phyloP scores from a whole-genome alignment of 2,113 vertebrate genomes.

The Seriola dumerili region DNA sequence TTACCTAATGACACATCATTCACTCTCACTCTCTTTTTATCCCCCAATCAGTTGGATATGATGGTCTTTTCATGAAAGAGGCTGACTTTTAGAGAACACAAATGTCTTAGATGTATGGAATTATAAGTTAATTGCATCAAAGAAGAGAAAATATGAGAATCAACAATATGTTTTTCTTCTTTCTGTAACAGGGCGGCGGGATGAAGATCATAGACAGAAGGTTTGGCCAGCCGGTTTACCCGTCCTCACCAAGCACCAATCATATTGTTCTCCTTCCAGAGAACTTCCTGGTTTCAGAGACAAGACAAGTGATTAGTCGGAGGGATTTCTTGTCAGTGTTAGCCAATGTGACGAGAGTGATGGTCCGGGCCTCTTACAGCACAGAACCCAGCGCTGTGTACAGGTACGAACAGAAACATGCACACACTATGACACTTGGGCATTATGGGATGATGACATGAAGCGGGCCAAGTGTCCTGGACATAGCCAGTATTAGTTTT shows the following conservation, averaged over 20 bases:
- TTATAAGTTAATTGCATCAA: neutral
- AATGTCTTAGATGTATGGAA: neutral
- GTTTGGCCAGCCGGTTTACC: constrained; percentile 75
- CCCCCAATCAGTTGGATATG: constrained; percentile 3
- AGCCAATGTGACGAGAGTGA: constrained; percentile 65
- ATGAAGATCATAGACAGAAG: constrained; percentile 68
- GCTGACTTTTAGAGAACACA: neutral
- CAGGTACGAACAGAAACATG: constrained; percentile 54
- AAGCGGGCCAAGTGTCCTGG: neutral
- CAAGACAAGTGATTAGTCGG: constrained; percentile 52
- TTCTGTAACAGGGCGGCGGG: constrained; percentile 66
- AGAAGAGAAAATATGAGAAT: neutral
- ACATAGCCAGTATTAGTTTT: neutral
- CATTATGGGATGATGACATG: neutral
- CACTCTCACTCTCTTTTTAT: constrained; percentile 23
- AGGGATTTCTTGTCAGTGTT: constrained; percentile 77
- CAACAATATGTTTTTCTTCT: neutral
- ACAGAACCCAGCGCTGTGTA: constrained; percentile 76
- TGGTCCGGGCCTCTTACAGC: constrained; percentile 79
- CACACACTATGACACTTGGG: neutral
- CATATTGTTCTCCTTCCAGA: constrained; percentile 71
- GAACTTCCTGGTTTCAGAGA: constrained; percentile 68
- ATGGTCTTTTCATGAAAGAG: neutral
- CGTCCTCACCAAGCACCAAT: constrained; percentile 63
- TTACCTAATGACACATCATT: constrained; percentile 73